These are phyloP conservation scores for Ischnura elegans DNA, from an alignment of 2,888 invertebrate species.

Conservation along the genomic window DNA sequence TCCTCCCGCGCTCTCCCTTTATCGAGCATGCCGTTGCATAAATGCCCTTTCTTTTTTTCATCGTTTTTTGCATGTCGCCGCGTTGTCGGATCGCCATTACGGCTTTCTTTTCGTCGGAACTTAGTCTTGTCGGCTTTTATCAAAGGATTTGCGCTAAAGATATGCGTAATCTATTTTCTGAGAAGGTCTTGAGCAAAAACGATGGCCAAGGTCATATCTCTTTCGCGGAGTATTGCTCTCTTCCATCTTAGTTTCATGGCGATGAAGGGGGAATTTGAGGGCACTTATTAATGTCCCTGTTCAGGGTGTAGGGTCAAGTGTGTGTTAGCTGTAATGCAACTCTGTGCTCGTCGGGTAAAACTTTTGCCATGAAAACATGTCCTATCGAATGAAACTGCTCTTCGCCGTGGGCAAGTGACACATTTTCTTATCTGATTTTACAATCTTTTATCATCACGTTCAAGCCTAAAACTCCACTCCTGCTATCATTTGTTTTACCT, in stretches of 20 bases:
- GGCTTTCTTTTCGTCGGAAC: not conserved
- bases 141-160: not conserved
- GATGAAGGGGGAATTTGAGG: not conserved
- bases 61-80: not conserved
- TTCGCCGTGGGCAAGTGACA: no score
- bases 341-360: no score
- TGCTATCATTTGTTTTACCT: no score
- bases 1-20: not conserved
- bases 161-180: not conserved
- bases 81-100: not conserved
- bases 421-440: no score
- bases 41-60: not conserved
- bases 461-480: no score
- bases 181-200: constrained; percentile 8
- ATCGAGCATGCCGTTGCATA: not conserved
- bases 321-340: not conserved
- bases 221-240: not conserved
- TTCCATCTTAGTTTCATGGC: not conserved
- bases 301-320: not conserved
- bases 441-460: no score
- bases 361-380: no score
- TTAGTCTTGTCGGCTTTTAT: constrained; percentile 12
- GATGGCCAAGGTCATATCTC: not conserved
- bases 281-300: not conserved
- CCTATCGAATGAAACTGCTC: no score